These are phyloP conservation scores for Nineta flava DNA, from an alignment of 2,888 invertebrate genomes.

Conservation along the genomic window DNA sequence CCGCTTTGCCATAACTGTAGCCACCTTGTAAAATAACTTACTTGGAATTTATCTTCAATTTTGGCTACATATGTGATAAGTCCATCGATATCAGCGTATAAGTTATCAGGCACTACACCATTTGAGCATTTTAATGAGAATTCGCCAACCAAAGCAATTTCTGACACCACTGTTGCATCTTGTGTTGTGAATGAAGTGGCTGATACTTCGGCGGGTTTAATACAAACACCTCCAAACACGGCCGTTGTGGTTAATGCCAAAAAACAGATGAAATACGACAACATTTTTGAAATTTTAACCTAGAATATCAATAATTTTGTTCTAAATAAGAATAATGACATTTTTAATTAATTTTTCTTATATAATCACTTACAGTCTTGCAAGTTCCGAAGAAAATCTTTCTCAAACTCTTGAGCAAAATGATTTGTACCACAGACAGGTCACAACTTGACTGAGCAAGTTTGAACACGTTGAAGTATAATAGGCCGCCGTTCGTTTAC, in stretches of 20 bases:
- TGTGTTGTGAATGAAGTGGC: constrained; percentile 78
- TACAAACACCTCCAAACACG: constrained; percentile 22
- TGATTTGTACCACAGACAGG: too few relatives aligned
- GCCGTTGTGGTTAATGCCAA: background rate
- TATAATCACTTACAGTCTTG: too few relatives aligned
- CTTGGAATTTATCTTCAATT: constrained; percentile 70
- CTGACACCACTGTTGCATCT: constrained; percentile 82
- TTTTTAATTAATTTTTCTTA: too few relatives aligned
- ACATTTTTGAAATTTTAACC: too few relatives aligned
- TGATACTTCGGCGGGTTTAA: constrained; percentile 47
- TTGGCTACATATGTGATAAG: constrained; percentile 71
- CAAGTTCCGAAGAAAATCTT: too few relatives aligned
- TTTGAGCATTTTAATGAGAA: constrained; percentile 71
- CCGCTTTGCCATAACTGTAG: too few relatives aligned
- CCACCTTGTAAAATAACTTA: constrained; percentile 27
- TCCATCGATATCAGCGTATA: constrained; percentile 83
- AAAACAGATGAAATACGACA: background rate
- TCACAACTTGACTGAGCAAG: too few relatives aligned
- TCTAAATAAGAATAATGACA: too few relatives aligned
- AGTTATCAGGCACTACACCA: constrained; percentile 39
- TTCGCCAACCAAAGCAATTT: constrained; percentile 82
- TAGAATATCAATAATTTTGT: too few relatives aligned
- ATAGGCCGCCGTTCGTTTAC: too few relatives aligned
- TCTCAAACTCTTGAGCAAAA: too few relatives aligned
- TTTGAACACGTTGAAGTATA: too few relatives aligned